These are phyloP conservation scores for Anguilla anguilla DNA, from an alignment of 2,797 vertebrate species.

Conservation along the genomic window DNA sequence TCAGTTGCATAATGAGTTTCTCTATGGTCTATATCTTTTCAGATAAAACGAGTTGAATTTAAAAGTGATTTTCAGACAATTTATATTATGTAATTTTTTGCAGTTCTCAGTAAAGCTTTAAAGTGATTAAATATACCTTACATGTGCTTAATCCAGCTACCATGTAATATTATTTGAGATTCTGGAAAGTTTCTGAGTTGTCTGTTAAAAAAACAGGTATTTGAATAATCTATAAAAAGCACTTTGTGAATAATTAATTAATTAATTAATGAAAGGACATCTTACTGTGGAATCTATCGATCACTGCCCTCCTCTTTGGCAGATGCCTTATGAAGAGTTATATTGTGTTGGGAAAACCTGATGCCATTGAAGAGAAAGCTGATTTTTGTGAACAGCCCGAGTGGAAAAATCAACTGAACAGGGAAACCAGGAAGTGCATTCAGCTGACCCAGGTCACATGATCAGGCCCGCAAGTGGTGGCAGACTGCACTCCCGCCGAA, in stretches of 20 bases:
- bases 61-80: neutral
- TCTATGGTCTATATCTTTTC: neutral
- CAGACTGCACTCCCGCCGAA: neutral
- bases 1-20: neutral
- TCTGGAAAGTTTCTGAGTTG: neutral
- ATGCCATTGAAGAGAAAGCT: neutral
- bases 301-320: neutral
- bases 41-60: neutral
- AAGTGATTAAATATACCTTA: neutral
- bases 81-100: neutral
- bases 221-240: neutral
- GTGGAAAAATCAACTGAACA: neutral
- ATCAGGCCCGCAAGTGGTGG: neutral
- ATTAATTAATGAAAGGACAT: neutral
- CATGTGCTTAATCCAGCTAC: constrained; percentile 14
- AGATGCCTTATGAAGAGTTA: neutral
- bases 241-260: neutral
- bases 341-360: neutral
- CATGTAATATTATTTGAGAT: constrained; percentile 54
- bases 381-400: neutral
- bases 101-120: neutral
- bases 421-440: neutral
- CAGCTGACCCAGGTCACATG: neutral
- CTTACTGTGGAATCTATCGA: neutral
- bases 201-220: neutral